Evolutionary conservation across 2,888 invertebrate species (phyloP).

Genomic region (Drosophila kokeensis): DNA sequence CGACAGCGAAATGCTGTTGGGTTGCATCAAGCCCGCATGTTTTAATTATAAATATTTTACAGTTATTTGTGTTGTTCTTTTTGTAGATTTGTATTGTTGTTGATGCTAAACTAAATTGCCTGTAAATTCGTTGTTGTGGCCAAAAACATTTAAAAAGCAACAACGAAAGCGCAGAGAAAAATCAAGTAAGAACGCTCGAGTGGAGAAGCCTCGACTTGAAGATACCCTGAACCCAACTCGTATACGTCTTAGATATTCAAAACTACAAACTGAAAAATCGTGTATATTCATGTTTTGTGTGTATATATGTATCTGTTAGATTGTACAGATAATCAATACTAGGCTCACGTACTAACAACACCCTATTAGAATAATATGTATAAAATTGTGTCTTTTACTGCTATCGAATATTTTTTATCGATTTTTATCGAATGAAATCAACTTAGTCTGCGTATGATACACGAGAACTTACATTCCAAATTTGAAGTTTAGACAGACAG

Average conservation of each 20-base stretch:
- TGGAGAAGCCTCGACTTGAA: background rate
- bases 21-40: conserved; percentile 13
- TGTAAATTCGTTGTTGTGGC: conserved; percentile 69
- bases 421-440: background rate
- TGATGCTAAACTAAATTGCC: conserved; percentile 43
- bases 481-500: background rate
- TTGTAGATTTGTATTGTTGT: conserved; percentile 17
- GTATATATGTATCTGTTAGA: background rate
- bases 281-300: background rate
- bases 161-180: conserved; percentile 4
- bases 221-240: background rate
- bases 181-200: background rate
- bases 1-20: background rate
- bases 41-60: conserved; percentile 45
- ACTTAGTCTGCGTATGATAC: background rate
- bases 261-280: no score
- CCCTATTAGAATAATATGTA: background rate
- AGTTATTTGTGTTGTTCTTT: conserved; percentile 29
- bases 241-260: background rate
- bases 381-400: fast-evolving
- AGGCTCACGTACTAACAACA: background rate
- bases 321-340: background rate
- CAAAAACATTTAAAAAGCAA: conserved; percentile 48
- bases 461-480: background rate
- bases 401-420: background rate